Base-by-base conservation (phyloP, 53 echinoderm and acorn worm species). In the Stichopus horrens region DNA sequence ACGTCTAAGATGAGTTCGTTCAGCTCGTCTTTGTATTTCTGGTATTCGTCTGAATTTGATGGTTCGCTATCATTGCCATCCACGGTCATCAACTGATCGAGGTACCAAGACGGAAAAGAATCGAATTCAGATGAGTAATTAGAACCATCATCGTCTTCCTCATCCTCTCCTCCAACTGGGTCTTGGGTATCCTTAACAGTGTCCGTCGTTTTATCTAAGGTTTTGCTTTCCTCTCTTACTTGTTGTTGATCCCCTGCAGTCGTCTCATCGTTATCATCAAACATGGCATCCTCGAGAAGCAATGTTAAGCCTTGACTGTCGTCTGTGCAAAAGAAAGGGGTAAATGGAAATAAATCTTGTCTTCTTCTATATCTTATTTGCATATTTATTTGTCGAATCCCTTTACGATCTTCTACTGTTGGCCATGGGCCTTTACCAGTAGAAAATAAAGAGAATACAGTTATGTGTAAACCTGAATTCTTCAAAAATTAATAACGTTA, bases 51-150 rank as follows among this genome's bases (percentile, higher is more conserved):
- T 5, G 13, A 51, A 9, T 76, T 54, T 51, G 77, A 11, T 63
- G 11, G 4, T 53, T 6, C 53, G 65, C 52, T 85, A 21, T 85
- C 85, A 52, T 85, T 85, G 21, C 51, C 52, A 8, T 81, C 81
- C 0, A 18, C 8, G 14, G 11, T 52, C 20, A 83, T 10, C 65
- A 85, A 65, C 52, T 65, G 58, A 7, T 85, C 65, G 7, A 85
- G 14, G 52, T 85, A 85, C 85, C 85, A 85, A 22, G 85, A 66
- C 66, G 85, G 85, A 0, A 85, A 67, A 2, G 85, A 85, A 14
- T 52, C 85, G 51, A 23, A 85, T 14, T 85, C 67, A 2, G 85
- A 63, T 16, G 21, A 65, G 21, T 57, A 81, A 5, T 52, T 22
- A 9, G 56, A 81, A 67, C 66, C 68, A 23, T 58, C 83, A 8